Conservation (phyloP, 1,140 invertebrate genomes). For the Rhagoletis pomonella region DNA sequence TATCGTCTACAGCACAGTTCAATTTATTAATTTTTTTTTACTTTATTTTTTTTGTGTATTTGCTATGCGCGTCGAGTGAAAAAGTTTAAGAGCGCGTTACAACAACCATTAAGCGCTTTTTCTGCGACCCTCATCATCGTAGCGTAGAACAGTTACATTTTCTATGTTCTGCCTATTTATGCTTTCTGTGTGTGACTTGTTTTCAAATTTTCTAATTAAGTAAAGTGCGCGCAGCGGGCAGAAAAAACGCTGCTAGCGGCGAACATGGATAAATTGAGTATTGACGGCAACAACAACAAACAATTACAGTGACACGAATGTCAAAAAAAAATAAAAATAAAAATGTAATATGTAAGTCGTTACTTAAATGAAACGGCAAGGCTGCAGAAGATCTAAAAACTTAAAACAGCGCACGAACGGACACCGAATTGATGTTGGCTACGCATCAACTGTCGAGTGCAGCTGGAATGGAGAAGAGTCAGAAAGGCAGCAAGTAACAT, state of each 20-base stretch:
- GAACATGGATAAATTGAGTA: not conserved
- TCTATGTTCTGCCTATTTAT: not conserved
- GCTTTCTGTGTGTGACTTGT: not conserved
- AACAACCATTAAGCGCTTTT: slow-evolving; percentile 43
- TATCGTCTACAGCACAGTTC: slow-evolving; percentile 12
- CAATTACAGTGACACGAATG: not conserved
- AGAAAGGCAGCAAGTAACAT: too few relatives aligned
- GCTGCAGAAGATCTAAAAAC: too few relatives aligned
- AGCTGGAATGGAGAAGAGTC: too few relatives aligned
- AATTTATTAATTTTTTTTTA: not conserved
- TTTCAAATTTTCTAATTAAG: slow-evolving; percentile 43
- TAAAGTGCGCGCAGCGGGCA: not conserved
- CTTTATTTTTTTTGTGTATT: not conserved
- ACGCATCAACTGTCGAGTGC: too few relatives aligned
- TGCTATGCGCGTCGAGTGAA: slow-evolving; percentile 30
- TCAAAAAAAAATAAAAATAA: not conserved
- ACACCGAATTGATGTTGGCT: too few relatives aligned
- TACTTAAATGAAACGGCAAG: too few relatives aligned
- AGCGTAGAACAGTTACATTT: not conserved
- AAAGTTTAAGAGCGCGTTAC: slow-evolving; percentile 28
- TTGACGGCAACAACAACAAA: not conserved
- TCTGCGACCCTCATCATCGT: slow-evolving; percentile 5
- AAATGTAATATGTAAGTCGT: not conserved
- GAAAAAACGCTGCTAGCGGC: not conserved
- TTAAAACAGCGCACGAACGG: too few relatives aligned